A percentile compares a stretch with the other conserved stretches of the same genome.
These are phyloP conservation scores for Barypeithes pellucidus DNA, from an alignment of 2,888 invertebrate species.

Conservation along the genomic window DNA sequence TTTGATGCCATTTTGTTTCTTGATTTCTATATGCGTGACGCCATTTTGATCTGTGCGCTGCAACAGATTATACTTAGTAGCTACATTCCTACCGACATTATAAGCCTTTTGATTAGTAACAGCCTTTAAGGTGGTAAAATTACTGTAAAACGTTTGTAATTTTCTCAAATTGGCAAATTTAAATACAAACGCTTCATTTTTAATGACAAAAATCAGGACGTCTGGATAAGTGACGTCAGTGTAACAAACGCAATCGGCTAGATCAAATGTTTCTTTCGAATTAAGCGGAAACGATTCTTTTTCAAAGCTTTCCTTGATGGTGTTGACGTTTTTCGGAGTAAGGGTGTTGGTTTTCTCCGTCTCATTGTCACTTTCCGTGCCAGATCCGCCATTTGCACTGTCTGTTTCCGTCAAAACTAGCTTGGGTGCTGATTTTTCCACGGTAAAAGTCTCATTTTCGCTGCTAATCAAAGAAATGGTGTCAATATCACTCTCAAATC, in stretches of 20 bases:
- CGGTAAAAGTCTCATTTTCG: slow-evolving; percentile 66
- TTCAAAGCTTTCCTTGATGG: slow-evolving; percentile 50
- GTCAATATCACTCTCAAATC: slow-evolving; percentile 72
- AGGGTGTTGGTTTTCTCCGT: slow-evolving; percentile 53
- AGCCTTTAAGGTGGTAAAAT: slow-evolving; percentile 69
- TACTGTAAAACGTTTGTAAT: slow-evolving; percentile 66
- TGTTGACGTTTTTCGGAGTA: slow-evolving; percentile 52
- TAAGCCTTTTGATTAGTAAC: slow-evolving; percentile 68
- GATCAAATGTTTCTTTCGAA: slow-evolving; percentile 64
- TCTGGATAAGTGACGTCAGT: slow-evolving; percentile 69
- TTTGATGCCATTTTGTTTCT: slow-evolving; percentile 56
- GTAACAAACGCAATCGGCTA: slow-evolving; percentile 70
- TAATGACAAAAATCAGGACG: slow-evolving; percentile 68
- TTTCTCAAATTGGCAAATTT: slow-evolving; percentile 64
- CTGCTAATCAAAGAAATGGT: slow-evolving; percentile 68
- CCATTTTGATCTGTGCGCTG: slow-evolving; percentile 72
- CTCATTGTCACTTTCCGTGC: slow-evolving; percentile 66
- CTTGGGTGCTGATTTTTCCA: slow-evolving; percentile 59
- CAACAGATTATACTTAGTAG: slow-evolving; percentile 68
- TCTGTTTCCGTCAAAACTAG: slow-evolving; percentile 66
- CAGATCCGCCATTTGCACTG: slow-evolving; percentile 69
- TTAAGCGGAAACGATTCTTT: slow-evolving; percentile 39
- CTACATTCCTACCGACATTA: slow-evolving; percentile 58
- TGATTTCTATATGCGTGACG: slow-evolving; percentile 72
- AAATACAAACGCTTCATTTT: slow-evolving; percentile 68